Percentiles rank a stretch among this genome's conserved stretches.
These are phyloP conservation scores for Brachionus paranguensis DNA, from an alignment of 1,140 invertebrate genomes.

Conservation along the genomic window DNA sequence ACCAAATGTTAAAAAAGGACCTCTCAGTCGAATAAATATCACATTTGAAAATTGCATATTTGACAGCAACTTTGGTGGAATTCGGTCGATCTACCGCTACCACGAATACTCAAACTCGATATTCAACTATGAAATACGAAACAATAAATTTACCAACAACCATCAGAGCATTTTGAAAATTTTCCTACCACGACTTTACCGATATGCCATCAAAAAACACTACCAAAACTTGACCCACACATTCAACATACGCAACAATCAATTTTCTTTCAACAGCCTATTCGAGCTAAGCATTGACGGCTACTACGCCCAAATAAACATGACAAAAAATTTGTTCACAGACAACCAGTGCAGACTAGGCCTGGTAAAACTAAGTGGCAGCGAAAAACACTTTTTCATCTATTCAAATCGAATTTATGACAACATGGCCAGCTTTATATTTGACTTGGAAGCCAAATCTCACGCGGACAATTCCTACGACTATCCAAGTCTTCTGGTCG, in stretches of 20 bases:
- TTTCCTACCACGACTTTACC: background rate
- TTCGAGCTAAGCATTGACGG: constrained; percentile 61
- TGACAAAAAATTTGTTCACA: constrained; percentile 75
- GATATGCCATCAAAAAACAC: constrained; percentile 14
- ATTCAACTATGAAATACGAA: background rate
- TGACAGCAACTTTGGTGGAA: constrained; percentile 46
- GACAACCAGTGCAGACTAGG: constrained; percentile 78
- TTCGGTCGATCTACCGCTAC: constrained; percentile 33
- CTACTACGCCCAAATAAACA: constrained; percentile 72
- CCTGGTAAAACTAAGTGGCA: constrained; percentile 77
- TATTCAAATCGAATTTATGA: constrained; percentile 67
- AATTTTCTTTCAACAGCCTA: background rate
- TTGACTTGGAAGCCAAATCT: constrained; percentile 80
- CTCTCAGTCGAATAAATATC: constrained; percentile 42
- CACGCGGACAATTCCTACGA: constrained; percentile 84
- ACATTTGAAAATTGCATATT: constrained; percentile 48
- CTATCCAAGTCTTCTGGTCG: constrained; percentile 70
- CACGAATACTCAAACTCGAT: constrained; percentile 33
- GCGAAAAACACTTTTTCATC: constrained; percentile 86
- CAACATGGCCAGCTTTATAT: constrained; percentile 74
- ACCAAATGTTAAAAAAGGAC: constrained; percentile 44
- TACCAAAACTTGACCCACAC: constrained; percentile 8
- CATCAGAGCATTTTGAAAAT: constrained; percentile 1
- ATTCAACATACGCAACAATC: background rate
- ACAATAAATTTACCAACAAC: constrained; percentile 37